A percentile compares a stretch with the other conserved stretches of the same genome.
Conservation (phyloP, 2,888 invertebrate genomes). For the Eupelmus urozonus region DNA sequence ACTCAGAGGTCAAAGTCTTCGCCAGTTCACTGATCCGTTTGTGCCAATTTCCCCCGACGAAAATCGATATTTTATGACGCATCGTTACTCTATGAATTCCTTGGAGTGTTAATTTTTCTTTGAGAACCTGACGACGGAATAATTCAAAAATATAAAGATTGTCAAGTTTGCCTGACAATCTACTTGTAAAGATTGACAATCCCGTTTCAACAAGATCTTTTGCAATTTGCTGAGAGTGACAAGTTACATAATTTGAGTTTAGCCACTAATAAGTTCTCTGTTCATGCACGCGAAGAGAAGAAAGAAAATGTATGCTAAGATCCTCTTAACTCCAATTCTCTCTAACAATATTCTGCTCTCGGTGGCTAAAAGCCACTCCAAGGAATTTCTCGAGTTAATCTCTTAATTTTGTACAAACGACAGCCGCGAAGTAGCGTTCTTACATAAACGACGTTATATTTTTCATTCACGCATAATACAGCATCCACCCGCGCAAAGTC, state of each 20-base stretch:
- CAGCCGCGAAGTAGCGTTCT: not conserved
- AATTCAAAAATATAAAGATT: not conserved
- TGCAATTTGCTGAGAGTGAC: too few species aligned
- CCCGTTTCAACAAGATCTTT: too few species aligned
- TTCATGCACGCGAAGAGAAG: too few species aligned
- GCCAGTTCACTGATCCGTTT: conserved; percentile 56
- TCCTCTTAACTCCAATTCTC: too few species aligned
- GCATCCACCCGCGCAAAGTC: conserved; percentile 27
- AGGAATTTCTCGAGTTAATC: not conserved
- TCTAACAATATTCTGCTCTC: too few species aligned
- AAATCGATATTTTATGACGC: conserved; percentile 25
- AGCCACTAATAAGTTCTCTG: too few species aligned
- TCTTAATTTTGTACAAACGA: not conserved
- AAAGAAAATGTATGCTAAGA: too few species aligned
- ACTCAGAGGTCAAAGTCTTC: conserved; percentile 32
- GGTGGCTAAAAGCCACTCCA: not conserved
- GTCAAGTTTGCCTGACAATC: too few species aligned
- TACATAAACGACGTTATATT: conserved; percentile 20
- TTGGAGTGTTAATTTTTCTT: conserved; percentile 12
- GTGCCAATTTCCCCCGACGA: conserved; percentile 50
- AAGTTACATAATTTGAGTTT: not conserved
- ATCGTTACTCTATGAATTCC: conserved; percentile 19
- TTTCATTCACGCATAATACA: not conserved
- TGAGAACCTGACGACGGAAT: too few species aligned
- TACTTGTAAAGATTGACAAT: too few species aligned